Evolutionary conservation across 2,888 invertebrate genomes (phyloP).

Genomic region (Agonopterix arenella): DNA sequence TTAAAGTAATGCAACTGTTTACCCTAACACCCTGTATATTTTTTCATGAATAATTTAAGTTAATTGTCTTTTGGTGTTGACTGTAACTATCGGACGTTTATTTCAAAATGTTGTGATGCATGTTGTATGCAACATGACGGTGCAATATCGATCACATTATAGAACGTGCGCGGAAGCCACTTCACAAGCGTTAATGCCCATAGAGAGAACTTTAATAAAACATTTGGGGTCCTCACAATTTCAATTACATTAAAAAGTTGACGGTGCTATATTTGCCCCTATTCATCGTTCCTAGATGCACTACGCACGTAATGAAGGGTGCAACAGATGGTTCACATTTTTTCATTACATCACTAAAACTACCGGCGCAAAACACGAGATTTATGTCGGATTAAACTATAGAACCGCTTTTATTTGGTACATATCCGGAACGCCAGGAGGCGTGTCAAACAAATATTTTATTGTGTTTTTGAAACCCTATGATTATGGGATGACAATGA

Average conservation of each 20-base stretch:
- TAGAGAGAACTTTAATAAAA: constrained; percentile 59
- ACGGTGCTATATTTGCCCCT: constrained; percentile 54
- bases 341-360: constrained; percentile 67
- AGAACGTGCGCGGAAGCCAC: constrained; percentile 18
- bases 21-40: too few relatives aligned
- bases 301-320: constrained; percentile 68
- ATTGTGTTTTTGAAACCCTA: constrained; percentile 47
- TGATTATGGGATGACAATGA: constrained; percentile 28
- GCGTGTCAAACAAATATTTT: constrained; percentile 57
- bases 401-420: constrained; percentile 59
- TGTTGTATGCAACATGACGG: not conserved
- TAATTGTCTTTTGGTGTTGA: too few relatives aligned
- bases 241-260: constrained; percentile 75
- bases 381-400: constrained; percentile 71
- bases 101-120: too few relatives aligned
- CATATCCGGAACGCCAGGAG: constrained; percentile 62
- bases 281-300: constrained; percentile 35
- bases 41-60: too few relatives aligned
- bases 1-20: too few relatives aligned
- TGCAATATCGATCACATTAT: constrained; percentile 2
- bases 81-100: too few relatives aligned
- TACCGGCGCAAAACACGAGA: constrained; percentile 55
- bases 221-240: constrained; percentile 63
- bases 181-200: constrained; percentile 39
- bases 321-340: constrained; percentile 73